Percentiles rank a stretch among this genome's conserved stretches.
These are phyloP conservation scores for Sebastiscus albofasciatus DNA, from an alignment of 2,797 vertebrate species.

Conservation along the genomic window DNA sequence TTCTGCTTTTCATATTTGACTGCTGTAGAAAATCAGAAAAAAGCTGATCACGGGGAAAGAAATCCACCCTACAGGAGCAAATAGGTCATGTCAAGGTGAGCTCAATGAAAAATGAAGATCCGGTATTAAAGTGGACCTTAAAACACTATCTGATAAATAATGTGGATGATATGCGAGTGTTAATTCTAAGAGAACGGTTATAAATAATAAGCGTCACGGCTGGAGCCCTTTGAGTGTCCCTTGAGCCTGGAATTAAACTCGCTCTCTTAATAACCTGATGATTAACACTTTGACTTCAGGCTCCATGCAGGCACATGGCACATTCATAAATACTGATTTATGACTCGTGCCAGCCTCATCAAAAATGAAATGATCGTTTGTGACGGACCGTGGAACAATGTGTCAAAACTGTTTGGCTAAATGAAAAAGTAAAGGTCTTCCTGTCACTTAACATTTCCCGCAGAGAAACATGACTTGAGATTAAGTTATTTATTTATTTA, in stretches of 20 bases:
- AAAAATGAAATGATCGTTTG: conserved; percentile 45
- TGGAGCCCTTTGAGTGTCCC: conserved; percentile 27
- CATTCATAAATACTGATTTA: conserved; percentile 63
- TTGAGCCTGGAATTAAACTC: conserved; percentile 54
- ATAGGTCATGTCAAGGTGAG: background rate
- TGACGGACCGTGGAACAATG: conserved; percentile 44
- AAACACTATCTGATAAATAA: conserved; percentile 36
- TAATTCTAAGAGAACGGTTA: conserved; percentile 36
- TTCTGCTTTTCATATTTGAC: background rate
- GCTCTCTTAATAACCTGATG: conserved; percentile 62
- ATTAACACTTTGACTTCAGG: conserved; percentile 47
- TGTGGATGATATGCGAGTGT: conserved; percentile 17
- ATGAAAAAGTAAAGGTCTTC: conserved; percentile 50
- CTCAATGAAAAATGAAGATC: conserved; percentile 26
- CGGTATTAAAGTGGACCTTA: conserved; percentile 9
- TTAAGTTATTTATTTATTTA: conserved; percentile 15
- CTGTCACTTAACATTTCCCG: conserved; percentile 36
- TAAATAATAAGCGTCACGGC: conserved; percentile 38
- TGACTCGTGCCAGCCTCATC: conserved; percentile 24
- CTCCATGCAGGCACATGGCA: conserved; percentile 13
- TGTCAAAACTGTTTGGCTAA: conserved; percentile 53
- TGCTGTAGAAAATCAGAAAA: background rate
- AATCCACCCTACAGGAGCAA: background rate
- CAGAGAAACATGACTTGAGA: conserved; percentile 5
- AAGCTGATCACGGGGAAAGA: background rate